These are phyloP conservation scores for Aspidapion aeneum DNA, from an alignment of 2,888 invertebrate species.

Conservation along the genomic window DNA sequence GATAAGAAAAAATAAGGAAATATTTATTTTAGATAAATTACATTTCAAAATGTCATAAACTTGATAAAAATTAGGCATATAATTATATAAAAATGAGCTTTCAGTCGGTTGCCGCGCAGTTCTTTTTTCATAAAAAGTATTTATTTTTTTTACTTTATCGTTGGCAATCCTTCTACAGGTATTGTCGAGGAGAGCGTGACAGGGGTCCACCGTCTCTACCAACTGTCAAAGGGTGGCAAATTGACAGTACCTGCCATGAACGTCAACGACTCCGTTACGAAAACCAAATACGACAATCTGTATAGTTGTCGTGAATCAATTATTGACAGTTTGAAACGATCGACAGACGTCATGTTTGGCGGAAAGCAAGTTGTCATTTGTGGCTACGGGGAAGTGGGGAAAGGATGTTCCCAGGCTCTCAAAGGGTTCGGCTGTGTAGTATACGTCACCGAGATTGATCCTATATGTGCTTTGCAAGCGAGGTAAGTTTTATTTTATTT, in stretches of 20 bases:
- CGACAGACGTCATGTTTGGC: conserved; percentile 96
- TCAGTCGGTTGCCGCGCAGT: no score
- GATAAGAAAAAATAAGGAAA: no score
- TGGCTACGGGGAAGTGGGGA: conserved; percentile 97
- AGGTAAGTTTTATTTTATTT: conserved; percentile 51
- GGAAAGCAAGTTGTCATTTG: conserved; percentile 96
- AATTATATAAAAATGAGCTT: no score
- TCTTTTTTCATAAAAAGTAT: no score
- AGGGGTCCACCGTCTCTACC: conserved; percentile 95
- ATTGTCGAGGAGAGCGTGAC: conserved; percentile 98
- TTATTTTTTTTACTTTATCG: no score
- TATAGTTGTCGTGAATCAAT: conserved; percentile 94
- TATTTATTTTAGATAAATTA: no score
- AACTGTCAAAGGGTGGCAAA: conserved; percentile 91
- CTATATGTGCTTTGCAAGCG: conserved; percentile 95
- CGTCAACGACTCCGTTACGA: conserved; percentile 96
- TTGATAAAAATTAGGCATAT: no score
- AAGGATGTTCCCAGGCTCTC: conserved; percentile 93
- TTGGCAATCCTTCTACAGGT: conserved; percentile 62
- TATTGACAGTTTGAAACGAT: conserved; percentile 78
- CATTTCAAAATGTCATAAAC: no score
- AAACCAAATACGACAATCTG: conserved; percentile 96
- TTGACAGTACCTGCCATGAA: conserved; percentile 97
- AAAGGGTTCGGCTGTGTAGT: conserved; percentile 94
- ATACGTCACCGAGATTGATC: conserved; percentile 93